Percentiles rank a stretch among this genome's conserved stretches.
Evolutionary conservation across 2,797 vertebrate species (phyloP).

Genomic region (Onychomys arenicola): DNA sequence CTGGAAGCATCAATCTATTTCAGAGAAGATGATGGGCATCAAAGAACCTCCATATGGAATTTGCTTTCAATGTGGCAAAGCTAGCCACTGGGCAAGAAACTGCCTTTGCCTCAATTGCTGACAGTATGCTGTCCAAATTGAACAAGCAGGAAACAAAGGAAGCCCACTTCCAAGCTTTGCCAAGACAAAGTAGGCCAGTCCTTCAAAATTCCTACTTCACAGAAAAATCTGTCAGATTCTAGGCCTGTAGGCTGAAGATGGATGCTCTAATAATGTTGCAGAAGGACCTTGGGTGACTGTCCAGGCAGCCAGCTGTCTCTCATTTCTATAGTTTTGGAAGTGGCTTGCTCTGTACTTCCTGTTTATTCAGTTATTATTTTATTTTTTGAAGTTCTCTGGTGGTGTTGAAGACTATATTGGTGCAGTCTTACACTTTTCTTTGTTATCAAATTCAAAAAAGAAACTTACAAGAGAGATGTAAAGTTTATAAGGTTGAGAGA

Average conservation of each 20-base stretch:
- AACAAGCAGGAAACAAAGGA: background rate
- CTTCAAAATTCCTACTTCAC: background rate
- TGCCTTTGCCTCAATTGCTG: background rate
- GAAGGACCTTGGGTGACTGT: too few relatives aligned
- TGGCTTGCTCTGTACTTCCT: background rate
- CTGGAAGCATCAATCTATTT: background rate
- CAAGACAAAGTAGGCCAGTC: background rate
- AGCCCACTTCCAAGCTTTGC: background rate
- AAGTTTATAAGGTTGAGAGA: background rate
- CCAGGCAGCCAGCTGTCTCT: too few relatives aligned
- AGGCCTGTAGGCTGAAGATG: too few relatives aligned
- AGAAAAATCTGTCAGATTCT: too few relatives aligned
- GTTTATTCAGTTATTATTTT: background rate
- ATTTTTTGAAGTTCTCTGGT: background rate
- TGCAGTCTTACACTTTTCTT: background rate
- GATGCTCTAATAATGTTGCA: too few relatives aligned
- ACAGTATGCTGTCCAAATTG: background rate
- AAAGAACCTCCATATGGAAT: background rate
- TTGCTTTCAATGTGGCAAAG: background rate
- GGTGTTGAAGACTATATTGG: background rate
- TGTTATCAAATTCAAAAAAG: background rate
- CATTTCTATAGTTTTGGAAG: background rate
- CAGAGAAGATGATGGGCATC: background rate
- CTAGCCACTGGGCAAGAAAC: background rate
- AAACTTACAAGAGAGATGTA: background rate